Evolutionary conservation across 1,140 invertebrate species (phyloP).

Genomic region (Cotesia chilonis): DNA sequence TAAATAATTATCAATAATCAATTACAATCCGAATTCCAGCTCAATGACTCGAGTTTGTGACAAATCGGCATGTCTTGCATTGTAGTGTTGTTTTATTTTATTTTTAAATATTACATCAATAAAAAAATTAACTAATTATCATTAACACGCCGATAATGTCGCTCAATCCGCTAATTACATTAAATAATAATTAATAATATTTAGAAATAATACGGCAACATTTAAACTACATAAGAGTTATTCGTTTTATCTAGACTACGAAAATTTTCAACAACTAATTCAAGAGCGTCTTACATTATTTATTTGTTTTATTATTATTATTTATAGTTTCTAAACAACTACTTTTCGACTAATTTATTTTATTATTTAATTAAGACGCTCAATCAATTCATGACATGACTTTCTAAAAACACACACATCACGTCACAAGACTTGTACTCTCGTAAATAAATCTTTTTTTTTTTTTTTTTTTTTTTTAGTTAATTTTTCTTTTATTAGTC

Average conservation of each 20-base stretch:
- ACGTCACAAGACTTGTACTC: not conserved
- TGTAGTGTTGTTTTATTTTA: slow-evolving; percentile 19
- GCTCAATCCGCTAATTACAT: slow-evolving; percentile 22
- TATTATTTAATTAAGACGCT: not conserved
- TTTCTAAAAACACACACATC: too few species aligned
- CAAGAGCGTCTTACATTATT: slow-evolving; percentile 53
- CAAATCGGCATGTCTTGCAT: not conserved
- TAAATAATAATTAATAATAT: slow-evolving; percentile 42
- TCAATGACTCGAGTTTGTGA: slow-evolving; percentile 1
- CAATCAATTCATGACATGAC: too few species aligned
- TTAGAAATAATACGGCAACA: slow-evolving; percentile 57
- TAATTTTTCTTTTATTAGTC: not conserved
- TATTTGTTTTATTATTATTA: not conserved
- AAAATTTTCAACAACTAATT: slow-evolving; percentile 65
- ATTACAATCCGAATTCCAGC: slow-evolving; percentile 1
- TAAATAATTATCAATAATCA: not conserved
- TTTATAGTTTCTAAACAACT: slow-evolving; percentile 9
- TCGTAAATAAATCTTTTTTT: not conserved
- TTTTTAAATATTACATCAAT: not conserved
- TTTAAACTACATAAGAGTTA: slow-evolving; percentile 58
- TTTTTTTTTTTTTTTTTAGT: not conserved
- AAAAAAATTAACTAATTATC: not conserved
- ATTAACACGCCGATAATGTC: slow-evolving; percentile 31
- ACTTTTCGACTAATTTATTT: slow-evolving; percentile 12
- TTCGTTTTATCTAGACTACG: slow-evolving; percentile 58